Conservation (phyloP, 2,888 invertebrate genomes). For the Punctoribates punctum region DNA sequence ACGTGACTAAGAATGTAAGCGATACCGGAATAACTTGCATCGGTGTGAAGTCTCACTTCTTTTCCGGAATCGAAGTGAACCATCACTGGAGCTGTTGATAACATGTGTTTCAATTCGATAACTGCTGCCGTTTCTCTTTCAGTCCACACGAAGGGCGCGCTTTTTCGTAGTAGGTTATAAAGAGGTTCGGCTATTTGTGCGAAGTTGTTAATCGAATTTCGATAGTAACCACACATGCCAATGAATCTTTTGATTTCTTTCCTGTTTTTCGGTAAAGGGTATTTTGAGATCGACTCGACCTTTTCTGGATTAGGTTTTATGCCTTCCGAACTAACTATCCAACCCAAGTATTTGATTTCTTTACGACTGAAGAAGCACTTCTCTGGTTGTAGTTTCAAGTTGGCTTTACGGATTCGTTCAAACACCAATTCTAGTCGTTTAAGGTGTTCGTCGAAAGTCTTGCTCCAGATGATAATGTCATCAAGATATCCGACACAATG, state of each 20-base stretch:
- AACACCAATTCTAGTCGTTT: slow-evolving; percentile 43
- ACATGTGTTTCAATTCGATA: neutral
- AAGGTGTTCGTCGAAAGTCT: slow-evolving; percentile 46
- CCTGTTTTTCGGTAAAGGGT: neutral
- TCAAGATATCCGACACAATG: slow-evolving; percentile 48
- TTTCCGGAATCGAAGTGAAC: neutral
- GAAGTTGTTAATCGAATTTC: neutral
- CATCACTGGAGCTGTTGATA: neutral
- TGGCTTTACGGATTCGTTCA: slow-evolving; percentile 44
- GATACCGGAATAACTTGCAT: neutral
- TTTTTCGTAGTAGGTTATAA: neutral
- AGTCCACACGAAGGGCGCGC: neutral
- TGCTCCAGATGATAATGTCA: slow-evolving; percentile 47
- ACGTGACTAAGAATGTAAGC: slow-evolving; percentile 17
- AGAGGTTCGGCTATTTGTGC: neutral
- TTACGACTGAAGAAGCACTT: slow-evolving; percentile 12
- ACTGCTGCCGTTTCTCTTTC: neutral
- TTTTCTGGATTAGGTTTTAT: neutral
- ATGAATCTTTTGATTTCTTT: neutral
- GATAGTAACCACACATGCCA: neutral
- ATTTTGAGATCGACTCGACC: slow-evolving; percentile 8
- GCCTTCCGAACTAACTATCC: neutral
- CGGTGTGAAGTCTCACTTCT: neutral
- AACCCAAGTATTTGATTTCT: slow-evolving; percentile 16
- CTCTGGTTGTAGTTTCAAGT: slow-evolving; percentile 35